phyloP scores from a whole-genome alignment of 2,888 invertebrate genomes.

The Blastobasis adustella region DNA sequence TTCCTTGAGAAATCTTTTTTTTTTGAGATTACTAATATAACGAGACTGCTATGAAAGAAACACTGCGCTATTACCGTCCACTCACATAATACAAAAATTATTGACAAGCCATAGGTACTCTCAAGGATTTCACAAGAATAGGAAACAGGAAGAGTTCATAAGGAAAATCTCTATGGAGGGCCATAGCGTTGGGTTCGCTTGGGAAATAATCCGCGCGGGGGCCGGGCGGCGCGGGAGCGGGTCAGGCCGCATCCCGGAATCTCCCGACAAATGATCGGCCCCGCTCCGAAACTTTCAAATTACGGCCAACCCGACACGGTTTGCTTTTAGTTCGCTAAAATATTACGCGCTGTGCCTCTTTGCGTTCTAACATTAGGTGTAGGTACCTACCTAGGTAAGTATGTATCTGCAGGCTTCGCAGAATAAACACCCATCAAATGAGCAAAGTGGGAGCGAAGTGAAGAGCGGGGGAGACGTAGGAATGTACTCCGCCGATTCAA shows the following conservation, averaged over 20 bases:
- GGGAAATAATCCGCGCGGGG: slow-evolving; percentile 12
- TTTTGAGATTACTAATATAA: no score
- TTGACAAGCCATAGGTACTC: no score
- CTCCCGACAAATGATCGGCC: slow-evolving; percentile 42
- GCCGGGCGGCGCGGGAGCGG: slow-evolving; percentile 18
- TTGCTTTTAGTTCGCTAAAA: slow-evolving; percentile 32
- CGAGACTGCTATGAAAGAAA: no score
- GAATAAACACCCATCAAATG: slow-evolving; percentile 1
- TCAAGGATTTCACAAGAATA: no score
- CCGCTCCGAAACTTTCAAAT: slow-evolving; percentile 40
- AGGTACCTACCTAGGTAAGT: no score
- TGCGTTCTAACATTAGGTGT: not conserved
- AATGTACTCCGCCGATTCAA: slow-evolving; percentile 32
- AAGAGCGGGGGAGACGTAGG: slow-evolving; percentile 26
- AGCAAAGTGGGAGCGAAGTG: not conserved
- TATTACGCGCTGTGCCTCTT: slow-evolving; percentile 33
- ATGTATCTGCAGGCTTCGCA: slow-evolving; percentile 7
- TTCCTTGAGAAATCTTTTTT: no score
- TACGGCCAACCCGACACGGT: slow-evolving; percentile 26
- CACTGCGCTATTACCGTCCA: no score
- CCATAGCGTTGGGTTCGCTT: not conserved
- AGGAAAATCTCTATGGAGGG: not conserved
- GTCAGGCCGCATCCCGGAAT: slow-evolving; percentile 36
- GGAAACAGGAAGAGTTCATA: not conserved
- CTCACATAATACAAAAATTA: no score